These are phyloP conservation scores for Myrmecophaga tridactyla DNA, from an alignment of 2,113 vertebrate species.

Conservation along the genomic window DNA sequence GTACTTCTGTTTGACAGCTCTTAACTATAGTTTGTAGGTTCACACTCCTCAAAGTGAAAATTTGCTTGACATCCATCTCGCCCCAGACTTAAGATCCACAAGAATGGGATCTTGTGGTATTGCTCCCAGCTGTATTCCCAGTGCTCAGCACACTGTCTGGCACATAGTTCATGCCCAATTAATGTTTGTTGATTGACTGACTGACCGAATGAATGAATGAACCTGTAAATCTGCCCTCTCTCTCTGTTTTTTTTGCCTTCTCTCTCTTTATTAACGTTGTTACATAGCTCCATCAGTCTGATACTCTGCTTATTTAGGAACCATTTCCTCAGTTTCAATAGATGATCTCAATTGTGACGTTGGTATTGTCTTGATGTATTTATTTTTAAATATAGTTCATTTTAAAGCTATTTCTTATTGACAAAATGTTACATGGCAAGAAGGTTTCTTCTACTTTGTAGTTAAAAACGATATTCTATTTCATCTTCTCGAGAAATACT, in stretches of 20 bases:
- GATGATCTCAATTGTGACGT: neutral
- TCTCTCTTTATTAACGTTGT: neutral
- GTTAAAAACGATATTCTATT: neutral
- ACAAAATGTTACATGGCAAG: neutral
- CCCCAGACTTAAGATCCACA: neutral
- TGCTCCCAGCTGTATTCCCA: neutral
- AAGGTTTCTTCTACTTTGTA: constrained; percentile 15
- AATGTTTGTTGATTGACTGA: neutral
- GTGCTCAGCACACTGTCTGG: neutral
- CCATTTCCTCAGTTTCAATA: neutral
- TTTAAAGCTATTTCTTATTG: neutral
- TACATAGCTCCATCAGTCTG: neutral
- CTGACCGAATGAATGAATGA: neutral
- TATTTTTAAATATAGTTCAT: neutral
- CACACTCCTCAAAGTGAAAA: neutral
- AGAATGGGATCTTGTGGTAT: neutral
- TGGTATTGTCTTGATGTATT: neutral
- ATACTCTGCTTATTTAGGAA: neutral
- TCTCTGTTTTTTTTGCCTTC: too few relatives aligned
- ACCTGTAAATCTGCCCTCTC: neutral
- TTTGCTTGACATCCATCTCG: neutral
- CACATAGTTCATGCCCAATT: neutral
- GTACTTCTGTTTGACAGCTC: neutral
- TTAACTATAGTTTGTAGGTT: neutral
- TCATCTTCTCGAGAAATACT: neutral